A percentile compares a stretch with the other conserved stretches of the same genome.
Conservation (phyloP, 2,797 vertebrate genomes). For the Rousettus madagascariensis region DNA sequence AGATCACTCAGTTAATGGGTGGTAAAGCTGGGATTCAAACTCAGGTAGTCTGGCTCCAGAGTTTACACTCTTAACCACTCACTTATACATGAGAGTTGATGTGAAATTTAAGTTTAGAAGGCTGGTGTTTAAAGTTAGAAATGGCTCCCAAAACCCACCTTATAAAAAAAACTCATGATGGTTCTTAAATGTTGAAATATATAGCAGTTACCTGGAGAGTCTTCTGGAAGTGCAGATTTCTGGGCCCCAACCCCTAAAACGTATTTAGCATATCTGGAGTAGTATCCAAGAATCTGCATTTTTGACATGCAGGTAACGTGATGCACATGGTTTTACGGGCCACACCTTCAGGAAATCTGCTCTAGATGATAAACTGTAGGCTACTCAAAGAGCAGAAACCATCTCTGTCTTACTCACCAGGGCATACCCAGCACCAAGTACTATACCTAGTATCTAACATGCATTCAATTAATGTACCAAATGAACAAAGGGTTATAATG, state of each 20-base stretch:
- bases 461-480: neutral
- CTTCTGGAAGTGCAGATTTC: conserved; percentile 35
- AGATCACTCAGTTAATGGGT: neutral
- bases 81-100: neutral
- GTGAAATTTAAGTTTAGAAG: conserved; percentile 35
- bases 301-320: neutral
- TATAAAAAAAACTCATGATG: neutral
- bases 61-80: conserved; percentile 16
- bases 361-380: neutral
- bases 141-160: neutral
- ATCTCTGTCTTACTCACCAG: neutral
- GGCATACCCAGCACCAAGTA: neutral
- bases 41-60: conserved; percentile 12
- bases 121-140: conserved; percentile 28
- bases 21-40: neutral
- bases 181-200: conserved; percentile 1
- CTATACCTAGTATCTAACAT: conserved; percentile 17
- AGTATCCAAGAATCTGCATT: neutral
- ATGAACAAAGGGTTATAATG: neutral
- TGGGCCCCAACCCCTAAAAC: neutral
- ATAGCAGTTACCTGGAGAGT: conserved; percentile 21
- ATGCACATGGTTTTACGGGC: neutral
- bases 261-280: neutral
- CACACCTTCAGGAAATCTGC: neutral
- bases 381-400: neutral